phyloP scores from a whole-genome alignment of 2,888 invertebrate genomes.

The Papilio gigon region DNA sequence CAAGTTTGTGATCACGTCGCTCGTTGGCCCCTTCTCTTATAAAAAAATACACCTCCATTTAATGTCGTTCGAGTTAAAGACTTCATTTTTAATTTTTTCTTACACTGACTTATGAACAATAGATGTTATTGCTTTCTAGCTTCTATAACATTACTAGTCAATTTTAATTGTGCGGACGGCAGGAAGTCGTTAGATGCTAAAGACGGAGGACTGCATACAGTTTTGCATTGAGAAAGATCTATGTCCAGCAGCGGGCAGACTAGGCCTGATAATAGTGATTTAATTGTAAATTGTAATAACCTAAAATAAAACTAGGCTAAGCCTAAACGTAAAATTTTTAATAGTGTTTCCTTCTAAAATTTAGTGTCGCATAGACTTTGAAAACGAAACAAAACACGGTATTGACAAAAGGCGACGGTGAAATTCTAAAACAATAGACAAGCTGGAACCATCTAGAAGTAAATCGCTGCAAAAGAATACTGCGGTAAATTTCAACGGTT shows the following conservation, averaged over 20 bases:
- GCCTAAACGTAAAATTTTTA: neutral
- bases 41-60: neutral
- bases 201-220: no score
- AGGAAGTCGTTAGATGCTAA: no score
- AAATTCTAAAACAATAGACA: conserved; percentile 33
- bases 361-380: neutral
- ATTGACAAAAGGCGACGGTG: conserved; percentile 17
- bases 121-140: no score
- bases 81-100: neutral
- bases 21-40: no score
- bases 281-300: no score
- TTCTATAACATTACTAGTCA: no score
- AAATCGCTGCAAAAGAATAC: conserved; percentile 34
- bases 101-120: neutral
- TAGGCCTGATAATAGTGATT: no score
- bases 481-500: conserved; percentile 4
- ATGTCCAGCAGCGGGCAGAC: no score
- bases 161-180: no score
- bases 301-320: no score
- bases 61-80: neutral
- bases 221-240: no score
- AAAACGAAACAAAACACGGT: neutral
- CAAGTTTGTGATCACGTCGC: no score
- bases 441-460: conserved; percentile 13
- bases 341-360: neutral